Conservation (phyloP, 2,888 invertebrate species). For the Mythimna impura region DNA sequence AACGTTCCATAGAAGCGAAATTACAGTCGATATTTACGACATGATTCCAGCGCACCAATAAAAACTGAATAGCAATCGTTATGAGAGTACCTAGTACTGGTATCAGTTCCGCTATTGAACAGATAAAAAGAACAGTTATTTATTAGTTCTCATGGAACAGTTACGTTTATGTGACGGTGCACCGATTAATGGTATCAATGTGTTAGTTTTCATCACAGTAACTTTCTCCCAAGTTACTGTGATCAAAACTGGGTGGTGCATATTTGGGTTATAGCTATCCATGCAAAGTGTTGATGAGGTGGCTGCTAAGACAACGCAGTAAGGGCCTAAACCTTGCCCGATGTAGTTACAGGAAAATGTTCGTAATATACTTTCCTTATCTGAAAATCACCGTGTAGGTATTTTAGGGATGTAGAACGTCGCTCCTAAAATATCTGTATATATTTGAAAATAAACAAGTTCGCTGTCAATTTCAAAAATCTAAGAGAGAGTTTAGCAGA, state of each 20-base stretch:
- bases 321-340: too few relatives aligned
- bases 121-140: conserved; percentile 45
- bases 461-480: too few relatives aligned
- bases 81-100: conserved; percentile 18
- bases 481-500: too few relatives aligned
- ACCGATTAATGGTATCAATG: conserved; percentile 27
- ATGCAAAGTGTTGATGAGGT: background rate
- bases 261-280: background rate
- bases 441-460: too few relatives aligned
- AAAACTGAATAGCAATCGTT: conserved; percentile 34
- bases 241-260: background rate
- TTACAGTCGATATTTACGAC: conserved; percentile 35
- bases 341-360: too few relatives aligned
- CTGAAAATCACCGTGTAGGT: too few relatives aligned
- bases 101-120: conserved; percentile 46
- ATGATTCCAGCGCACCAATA: conserved; percentile 20
- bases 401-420: too few relatives aligned
- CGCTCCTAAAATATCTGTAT: too few relatives aligned
- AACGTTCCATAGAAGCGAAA: conserved; percentile 36
- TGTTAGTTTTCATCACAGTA: conserved; percentile 10
- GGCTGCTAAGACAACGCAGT: too few relatives aligned
- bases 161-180: conserved; percentile 20
- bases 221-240: background rate
- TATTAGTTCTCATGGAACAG: conserved; percentile 55
- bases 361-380: too few relatives aligned